Evolutionary conservation across 2,797 vertebrate species (phyloP).

Genomic region (Oreortyx pictus): DNA sequence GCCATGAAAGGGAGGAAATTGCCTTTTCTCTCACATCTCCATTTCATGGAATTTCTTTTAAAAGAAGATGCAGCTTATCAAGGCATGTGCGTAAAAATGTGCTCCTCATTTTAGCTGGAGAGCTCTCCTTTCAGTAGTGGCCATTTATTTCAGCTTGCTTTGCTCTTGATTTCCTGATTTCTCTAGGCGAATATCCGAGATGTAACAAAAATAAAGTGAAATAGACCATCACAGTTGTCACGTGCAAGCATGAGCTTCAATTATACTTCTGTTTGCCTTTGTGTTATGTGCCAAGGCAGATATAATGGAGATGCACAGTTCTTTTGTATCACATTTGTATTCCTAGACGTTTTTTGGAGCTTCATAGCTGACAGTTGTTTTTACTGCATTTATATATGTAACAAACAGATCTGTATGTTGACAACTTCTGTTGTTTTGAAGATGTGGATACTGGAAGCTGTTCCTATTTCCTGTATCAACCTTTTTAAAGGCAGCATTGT

Average conservation of each 20-base stretch:
- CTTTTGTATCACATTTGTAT: background rate
- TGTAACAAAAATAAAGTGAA: background rate
- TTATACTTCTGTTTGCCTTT: background rate
- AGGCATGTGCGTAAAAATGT: fast-evolving
- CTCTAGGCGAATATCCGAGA: background rate
- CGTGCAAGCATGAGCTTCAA: background rate
- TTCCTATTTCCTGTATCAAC: background rate
- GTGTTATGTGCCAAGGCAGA: background rate
- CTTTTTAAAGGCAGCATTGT: too few relatives aligned
- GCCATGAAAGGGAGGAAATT: background rate
- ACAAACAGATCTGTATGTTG: background rate
- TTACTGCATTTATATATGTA: background rate
- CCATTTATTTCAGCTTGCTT: background rate
- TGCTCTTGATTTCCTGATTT: background rate
- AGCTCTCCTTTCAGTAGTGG: background rate
- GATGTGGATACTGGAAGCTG: background rate
- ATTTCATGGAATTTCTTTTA: background rate
- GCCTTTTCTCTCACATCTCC: background rate
- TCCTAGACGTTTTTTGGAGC: background rate
- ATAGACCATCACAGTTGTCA: background rate
- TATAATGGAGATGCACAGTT: fast-evolving
- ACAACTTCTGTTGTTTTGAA: background rate
- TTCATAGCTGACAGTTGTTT: background rate
- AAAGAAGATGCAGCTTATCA: background rate
- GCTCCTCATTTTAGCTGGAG: background rate